Base-by-base conservation (phyloP, 2,113 vertebrate genomes). In the Columbina picui region DNA sequence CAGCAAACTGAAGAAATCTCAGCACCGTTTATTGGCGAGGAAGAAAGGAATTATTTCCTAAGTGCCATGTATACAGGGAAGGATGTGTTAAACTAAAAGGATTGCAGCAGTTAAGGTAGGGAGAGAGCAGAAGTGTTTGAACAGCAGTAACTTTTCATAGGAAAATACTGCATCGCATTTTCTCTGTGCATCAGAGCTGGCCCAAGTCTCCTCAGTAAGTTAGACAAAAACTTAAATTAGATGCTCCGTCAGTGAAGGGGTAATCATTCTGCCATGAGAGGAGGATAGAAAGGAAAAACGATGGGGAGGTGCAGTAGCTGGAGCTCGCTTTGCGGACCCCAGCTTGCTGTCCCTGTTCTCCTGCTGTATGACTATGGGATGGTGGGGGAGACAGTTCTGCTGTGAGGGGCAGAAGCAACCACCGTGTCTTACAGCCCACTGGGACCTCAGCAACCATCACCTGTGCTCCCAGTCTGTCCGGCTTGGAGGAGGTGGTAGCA, bases 351-450 rank as follows among this genome's bases (percentile, higher is more conserved):
- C 59, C 41, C 39, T 41, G 9, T 9, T 38, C 25, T 39, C 25
- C 10, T 13, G 5, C 38, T 45, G 12, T 13, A n/a, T n/a, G 45
- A 39, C 21, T 3, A 7, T 1, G 2, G 8, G 21, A 29, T 0
- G 0, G 45, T 6, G 57, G 36, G 53, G 3, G 2, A 13, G 38
- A 16, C 6, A 39, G 25, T 12, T 8, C 6, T 43, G 50, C 14
- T 49, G 43, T 43, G 43, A 55, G 38, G 47, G 22, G n/a, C 20
- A 36, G n/a, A 25, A 36, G 29, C 12, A 45, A 5, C 45, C 26
- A 34, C 29, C 8, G 6, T 1, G 0, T 6, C 32, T 38, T 5
- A 63, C 20, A 9, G 53, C 23, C 52, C 45, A 10, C 38, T 10
- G 30, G 39, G n/a, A 56, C 14, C 34, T 29, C 70, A 52, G 30